Percentiles rank a stretch among this genome's conserved stretches.
These are phyloP conservation scores for Achatina immaculata DNA, from an alignment of 1,140 invertebrate genomes.

Conservation along the genomic window DNA sequence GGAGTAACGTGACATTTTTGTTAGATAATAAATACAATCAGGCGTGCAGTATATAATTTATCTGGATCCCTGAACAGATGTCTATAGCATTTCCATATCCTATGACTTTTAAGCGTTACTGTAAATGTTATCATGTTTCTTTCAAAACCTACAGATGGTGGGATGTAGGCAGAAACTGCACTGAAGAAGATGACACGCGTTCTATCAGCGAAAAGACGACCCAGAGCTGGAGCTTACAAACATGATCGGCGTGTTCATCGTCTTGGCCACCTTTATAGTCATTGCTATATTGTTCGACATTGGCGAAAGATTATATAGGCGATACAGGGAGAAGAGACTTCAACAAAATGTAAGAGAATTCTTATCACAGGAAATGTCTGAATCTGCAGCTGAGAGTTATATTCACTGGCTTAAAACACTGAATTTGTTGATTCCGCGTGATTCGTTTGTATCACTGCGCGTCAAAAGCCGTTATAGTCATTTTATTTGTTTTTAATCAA, in stretches of 20 bases:
- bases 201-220: slow-evolving; percentile 92
- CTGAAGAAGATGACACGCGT: slow-evolving; percentile 87
- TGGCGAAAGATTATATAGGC: slow-evolving; percentile 84
- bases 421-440: background rate
- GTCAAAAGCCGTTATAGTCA: too few relatives aligned
- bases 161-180: slow-evolving; percentile 81
- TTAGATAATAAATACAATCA: too few relatives aligned
- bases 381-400: too few relatives aligned
- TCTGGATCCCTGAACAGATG: too few relatives aligned
- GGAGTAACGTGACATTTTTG: too few relatives aligned
- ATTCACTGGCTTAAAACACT: background rate
- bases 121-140: too few relatives aligned
- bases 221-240: slow-evolving; percentile 91
- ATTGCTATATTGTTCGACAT: slow-evolving; percentile 94
- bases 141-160: slow-evolving; percentile 53
- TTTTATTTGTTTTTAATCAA: too few relatives aligned
- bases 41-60: too few relatives aligned
- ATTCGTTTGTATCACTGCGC: background rate
- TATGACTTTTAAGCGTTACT: too few relatives aligned
- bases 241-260: slow-evolving; percentile 94
- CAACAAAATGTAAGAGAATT: background rate
- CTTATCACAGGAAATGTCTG: too few relatives aligned
- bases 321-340: slow-evolving; percentile 35
- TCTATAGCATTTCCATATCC: too few relatives aligned
- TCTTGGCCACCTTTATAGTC: slow-evolving; percentile 89